Evolutionary conservation across 2,888 invertebrate genomes (phyloP).

Genomic region (Dolomedes plantarius): DNA sequence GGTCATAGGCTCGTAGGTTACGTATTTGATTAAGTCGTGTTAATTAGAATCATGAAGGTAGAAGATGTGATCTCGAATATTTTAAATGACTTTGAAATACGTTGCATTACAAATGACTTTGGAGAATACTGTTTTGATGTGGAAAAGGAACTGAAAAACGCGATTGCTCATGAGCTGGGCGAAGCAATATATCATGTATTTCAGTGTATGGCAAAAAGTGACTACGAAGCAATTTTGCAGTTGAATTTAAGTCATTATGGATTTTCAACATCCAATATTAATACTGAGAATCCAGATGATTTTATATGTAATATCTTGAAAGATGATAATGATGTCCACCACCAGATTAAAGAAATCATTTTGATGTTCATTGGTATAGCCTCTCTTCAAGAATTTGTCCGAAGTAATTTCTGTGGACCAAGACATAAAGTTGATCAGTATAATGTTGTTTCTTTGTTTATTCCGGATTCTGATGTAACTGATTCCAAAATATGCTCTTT

Average conservation of each 20-base stretch:
- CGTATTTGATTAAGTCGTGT: too few species aligned
- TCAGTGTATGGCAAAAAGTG: background rate
- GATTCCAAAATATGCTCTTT: slow-evolving; percentile 63
- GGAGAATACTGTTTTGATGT: background rate
- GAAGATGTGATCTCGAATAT: background rate
- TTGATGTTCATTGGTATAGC: slow-evolving; percentile 80
- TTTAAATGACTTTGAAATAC: slow-evolving; percentile 29
- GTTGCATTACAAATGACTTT: background rate
- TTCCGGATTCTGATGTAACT: background rate
- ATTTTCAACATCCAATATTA: background rate
- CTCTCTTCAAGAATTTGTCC: slow-evolving; percentile 84
- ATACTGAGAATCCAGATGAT: background rate
- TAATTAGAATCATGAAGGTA: too few species aligned
- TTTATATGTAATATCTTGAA: background rate
- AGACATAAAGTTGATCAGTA: slow-evolving; percentile 56
- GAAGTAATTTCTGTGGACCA: slow-evolving; percentile 89
- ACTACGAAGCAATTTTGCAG: slow-evolving; percentile 27
- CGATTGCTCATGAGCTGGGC: background rate
- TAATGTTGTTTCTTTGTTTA: slow-evolving; percentile 14
- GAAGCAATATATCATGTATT: background rate
- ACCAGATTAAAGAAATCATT: slow-evolving; percentile 10
- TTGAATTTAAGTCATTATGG: slow-evolving; percentile 20
- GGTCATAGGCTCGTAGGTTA: too few species aligned
- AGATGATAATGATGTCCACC: background rate
- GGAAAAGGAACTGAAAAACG: background rate